A percentile compares a stretch with the other conserved stretches of the same genome.
Conservation (phyloP, 2,113 vertebrate genomes). For the Syngnathus floridae region DNA sequence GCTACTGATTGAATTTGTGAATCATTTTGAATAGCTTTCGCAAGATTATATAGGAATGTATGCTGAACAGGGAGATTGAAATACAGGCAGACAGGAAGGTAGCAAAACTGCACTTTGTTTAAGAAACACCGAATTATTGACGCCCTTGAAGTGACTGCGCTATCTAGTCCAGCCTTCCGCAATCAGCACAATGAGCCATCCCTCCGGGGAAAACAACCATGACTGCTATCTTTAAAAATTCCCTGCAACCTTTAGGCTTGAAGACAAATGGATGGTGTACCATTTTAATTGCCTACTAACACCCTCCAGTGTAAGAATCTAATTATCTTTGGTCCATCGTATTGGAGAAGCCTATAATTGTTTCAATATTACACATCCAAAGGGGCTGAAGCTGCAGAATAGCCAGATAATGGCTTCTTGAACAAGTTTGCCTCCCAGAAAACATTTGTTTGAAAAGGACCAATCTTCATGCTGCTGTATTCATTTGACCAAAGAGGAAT, state of each 20-base stretch:
- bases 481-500: conserved; percentile 62
- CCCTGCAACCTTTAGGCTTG: conserved; percentile 63
- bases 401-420: conserved; percentile 71
- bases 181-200: conserved; percentile 32
- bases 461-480: conserved; percentile 57
- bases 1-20: conserved; percentile 69
- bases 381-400: conserved; percentile 72
- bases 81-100: conserved; percentile 13
- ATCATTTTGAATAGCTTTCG: conserved; percentile 61
- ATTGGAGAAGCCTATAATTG: conserved; percentile 73
- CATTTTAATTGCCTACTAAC: conserved; percentile 74
- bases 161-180: conserved; percentile 43
- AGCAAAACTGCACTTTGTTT: conserved; percentile 40
- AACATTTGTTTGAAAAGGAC: conserved; percentile 57
- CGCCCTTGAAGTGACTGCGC: conserved; percentile 48
- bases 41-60: conserved; percentile 58
- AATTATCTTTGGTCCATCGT: conserved; percentile 77
- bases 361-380: conserved; percentile 72
- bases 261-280: conserved; percentile 73
- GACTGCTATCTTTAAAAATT: conserved; percentile 61
- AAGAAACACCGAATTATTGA: conserved; percentile 40
- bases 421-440: conserved; percentile 67
- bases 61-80: conserved; percentile 22
- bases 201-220: conserved; percentile 56
- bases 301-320: conserved; percentile 72